Evolutionary conservation across 2,888 invertebrate species (phyloP), one percentile per base, ranked within the genome.

Genomic region (Polyommatus iphigenia): DNA sequence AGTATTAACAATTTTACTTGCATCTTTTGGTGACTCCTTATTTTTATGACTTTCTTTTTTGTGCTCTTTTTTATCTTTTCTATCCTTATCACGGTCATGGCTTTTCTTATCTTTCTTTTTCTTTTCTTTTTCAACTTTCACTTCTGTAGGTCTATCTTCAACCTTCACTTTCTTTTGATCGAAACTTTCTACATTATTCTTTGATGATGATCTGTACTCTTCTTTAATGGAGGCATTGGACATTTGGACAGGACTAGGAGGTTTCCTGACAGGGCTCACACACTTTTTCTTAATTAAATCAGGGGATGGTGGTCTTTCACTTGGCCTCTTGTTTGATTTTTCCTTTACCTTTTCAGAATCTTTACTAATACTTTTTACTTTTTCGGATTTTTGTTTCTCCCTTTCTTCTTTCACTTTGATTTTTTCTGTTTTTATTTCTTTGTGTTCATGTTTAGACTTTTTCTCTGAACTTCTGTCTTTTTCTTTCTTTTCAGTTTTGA

Each of bases 31-130:
- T 57, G 90, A 89, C 80, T 94, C 93, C 87, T 92, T 92, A 79
- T 86, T 82, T 86, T 94, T 92, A 84, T 91, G 90, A 83, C 91
- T 94, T 82, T 95, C 95, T 87, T 95, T 95, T 84, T 95, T 95
- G 80, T 95, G 95, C 81, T 95, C 95, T 82, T 94, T 94, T 82
- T 93, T 94, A 80, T 91, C 92, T 80, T 95, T 93, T 75, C 95
- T 94, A 77, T 96, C 96, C 86, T 95, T 95, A 78, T 95, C 95
- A 83, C 94, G 91, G 75, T 95, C 95, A 85, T 96, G 95, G 77
- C 95, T 95, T 85, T 96, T 95, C 83, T 95, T 95, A 80, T 95
- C 96, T 83, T 95, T 95, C 83, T 95, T 95, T 82, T 95, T 95
- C 80, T 94, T 93, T 81, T 95, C 95, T 81, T 95, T 95, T 62